Percentiles rank a stretch among this genome's conserved stretches.
phyloP scores from a whole-genome alignment of 2,113 vertebrate genomes.

The Plecotus auritus region DNA sequence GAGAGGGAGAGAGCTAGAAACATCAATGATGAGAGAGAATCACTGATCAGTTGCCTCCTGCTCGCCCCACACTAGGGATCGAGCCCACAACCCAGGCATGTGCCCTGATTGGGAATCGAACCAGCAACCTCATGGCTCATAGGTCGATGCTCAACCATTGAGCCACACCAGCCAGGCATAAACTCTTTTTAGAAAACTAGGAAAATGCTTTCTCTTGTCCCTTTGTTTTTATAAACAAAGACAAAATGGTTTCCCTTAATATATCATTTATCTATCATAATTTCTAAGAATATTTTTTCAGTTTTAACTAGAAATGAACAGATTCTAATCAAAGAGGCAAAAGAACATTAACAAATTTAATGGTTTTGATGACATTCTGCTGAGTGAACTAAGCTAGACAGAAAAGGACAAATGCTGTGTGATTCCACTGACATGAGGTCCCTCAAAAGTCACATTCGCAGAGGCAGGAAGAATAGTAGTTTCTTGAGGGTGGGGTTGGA shows the following conservation, averaged over 20 bases:
- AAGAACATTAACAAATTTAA: not conserved
- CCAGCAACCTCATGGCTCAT: too few relatives aligned
- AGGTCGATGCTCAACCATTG: too few relatives aligned
- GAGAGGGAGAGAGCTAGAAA: too few relatives aligned
- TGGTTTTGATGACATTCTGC: not conserved
- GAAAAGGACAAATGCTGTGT: too few relatives aligned
- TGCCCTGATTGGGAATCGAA: too few relatives aligned
- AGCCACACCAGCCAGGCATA: too few relatives aligned
- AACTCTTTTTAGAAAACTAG: not conserved
- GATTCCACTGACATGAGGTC: not conserved
- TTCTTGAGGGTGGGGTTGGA: not conserved
- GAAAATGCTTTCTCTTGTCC: not conserved
- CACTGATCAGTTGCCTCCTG: too few relatives aligned
- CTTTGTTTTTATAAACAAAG: not conserved
- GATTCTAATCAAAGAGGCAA: not conserved
- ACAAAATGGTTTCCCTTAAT: slow-evolving; percentile 14
- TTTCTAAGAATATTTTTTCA: not conserved
- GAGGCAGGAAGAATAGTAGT: not conserved
- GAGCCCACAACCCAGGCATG: too few relatives aligned
- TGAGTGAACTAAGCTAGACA: too few relatives aligned
- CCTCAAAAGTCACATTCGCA: not conserved
- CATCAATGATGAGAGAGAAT: too few relatives aligned
- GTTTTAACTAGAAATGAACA: not conserved
- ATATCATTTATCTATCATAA: not conserved
- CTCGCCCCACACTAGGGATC: too few relatives aligned